A percentile compares a stretch with the other conserved stretches of the same genome.
These are phyloP conservation scores for Salvelinus namaycush DNA, from an alignment of 2,113 vertebrate genomes.

Conservation along the genomic window DNA sequence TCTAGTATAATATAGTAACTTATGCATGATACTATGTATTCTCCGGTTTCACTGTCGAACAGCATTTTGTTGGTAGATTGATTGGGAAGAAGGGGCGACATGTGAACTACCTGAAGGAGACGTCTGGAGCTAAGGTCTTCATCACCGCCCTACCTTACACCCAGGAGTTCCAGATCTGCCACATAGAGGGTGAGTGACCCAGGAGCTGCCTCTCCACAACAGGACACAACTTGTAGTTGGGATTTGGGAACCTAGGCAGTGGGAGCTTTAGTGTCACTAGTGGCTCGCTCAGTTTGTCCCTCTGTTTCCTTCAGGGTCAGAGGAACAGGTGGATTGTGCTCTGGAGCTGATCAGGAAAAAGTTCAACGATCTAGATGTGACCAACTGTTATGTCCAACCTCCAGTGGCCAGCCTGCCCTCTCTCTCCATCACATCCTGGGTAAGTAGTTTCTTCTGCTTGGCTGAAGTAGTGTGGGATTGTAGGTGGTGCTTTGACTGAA, in stretches of 20 bases:
- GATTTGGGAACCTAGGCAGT: neutral
- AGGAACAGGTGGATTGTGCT: constrained; percentile 80
- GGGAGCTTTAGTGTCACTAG: neutral
- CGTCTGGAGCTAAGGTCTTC: constrained; percentile 86
- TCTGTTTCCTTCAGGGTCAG: constrained; percentile 67
- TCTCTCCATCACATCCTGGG: constrained; percentile 83
- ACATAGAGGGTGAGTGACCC: constrained; percentile 81
- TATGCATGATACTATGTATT: neutral
- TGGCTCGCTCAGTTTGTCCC: neutral
- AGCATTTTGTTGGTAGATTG: constrained; percentile 85
- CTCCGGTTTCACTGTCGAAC: constrained; percentile 17
- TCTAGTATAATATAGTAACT: neutral
- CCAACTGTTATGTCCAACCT: constrained; percentile 75
- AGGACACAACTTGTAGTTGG: neutral
- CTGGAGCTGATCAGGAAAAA: constrained; percentile 82
- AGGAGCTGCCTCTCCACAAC: neutral
- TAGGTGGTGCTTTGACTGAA: neutral
- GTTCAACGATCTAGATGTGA: constrained; percentile 84
- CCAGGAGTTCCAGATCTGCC: constrained; percentile 83
- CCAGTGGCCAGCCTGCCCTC: constrained; percentile 75
- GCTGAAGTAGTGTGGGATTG: neutral
- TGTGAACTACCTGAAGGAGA: constrained; percentile 82
- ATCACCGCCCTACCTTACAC: constrained; percentile 82
- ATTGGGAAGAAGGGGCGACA: constrained; percentile 84
- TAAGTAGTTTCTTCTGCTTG: constrained; percentile 51